These are phyloP conservation scores for Porites divaricata DNA, from an alignment of 92 coral and sea anemone genomes.

Conservation along the genomic window DNA sequence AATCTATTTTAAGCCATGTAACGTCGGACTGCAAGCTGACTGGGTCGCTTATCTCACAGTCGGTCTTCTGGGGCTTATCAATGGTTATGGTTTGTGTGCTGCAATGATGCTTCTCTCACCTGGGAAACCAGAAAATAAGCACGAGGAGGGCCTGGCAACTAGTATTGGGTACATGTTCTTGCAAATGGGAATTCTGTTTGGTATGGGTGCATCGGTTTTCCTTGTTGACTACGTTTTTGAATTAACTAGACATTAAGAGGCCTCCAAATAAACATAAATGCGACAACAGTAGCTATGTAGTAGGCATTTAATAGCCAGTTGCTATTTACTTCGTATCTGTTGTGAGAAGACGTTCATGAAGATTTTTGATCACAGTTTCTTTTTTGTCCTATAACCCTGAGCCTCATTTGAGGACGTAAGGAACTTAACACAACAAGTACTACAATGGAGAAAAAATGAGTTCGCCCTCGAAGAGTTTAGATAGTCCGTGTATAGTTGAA, in stretches of 20 bases:
- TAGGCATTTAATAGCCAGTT: too few relatives aligned
- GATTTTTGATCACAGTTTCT: too few relatives aligned
- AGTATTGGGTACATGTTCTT: constrained; percentile 90
- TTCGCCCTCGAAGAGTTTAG: too few relatives aligned
- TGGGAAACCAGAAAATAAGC: constrained; percentile 68
- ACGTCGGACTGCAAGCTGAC: constrained; percentile 71
- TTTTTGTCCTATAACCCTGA: too few relatives aligned
- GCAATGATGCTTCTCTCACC: constrained; percentile 95
- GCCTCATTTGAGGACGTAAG: too few relatives aligned
- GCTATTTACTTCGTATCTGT: too few relatives aligned
- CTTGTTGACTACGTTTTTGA: constrained; percentile 83
- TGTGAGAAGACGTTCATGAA: too few relatives aligned
- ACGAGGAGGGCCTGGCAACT: constrained; percentile 89
- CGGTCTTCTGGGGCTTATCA: constrained; percentile 79
- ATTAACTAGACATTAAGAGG: constrained; percentile 31
- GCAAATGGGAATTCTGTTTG: constrained; percentile 78
- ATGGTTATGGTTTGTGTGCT: constrained; percentile 89
- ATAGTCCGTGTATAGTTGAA: too few relatives aligned
- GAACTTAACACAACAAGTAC: too few relatives aligned
- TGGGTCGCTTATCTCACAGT: constrained; percentile 86
- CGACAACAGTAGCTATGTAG: too few relatives aligned
- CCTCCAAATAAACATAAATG: neutral
- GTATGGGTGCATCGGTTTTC: constrained; percentile 73
- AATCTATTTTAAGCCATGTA: constrained; percentile 88
- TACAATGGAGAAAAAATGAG: too few relatives aligned